Evolutionary conservation across 2,113 vertebrate genomes (phyloP), one percentile per base, ranked within the genome.

Genomic region (Phainopepla nitens): DNA sequence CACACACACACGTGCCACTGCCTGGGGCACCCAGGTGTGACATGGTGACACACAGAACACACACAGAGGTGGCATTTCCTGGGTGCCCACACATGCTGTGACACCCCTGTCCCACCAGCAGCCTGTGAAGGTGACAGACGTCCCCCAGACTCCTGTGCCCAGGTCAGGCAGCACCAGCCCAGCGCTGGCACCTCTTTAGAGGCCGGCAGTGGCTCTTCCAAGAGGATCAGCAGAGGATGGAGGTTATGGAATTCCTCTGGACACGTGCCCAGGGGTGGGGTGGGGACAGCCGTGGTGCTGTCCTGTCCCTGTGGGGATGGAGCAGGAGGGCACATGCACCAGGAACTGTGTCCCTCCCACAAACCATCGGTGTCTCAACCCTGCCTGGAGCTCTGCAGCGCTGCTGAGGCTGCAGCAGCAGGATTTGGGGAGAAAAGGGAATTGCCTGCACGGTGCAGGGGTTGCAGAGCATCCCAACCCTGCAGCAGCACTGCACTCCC

Each of bases 291-390:
- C 27, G 2, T 0, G 0, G 11, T 42, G 41, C 50, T 47, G 27
- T 45, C 41, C 41, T 1, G 1, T 29, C 64, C 5, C 0, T 4
- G 1, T 0, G 10, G 36, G 64, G n/a, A 18, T 21, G 36, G n/a
- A 51, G 23, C 0, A 41, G 35, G 41, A 18, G 21, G 47, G 9
- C 1, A 3, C 20, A 17, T 56, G 41, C 19, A n/a, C 24, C 0
- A 0, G 62, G 25, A 25, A 23, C 6, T 21, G 6, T 3, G 3
- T 73, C 41, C 8, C 7, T 70, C 8, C 49, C 1, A 7, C 36
- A 53, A 49, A 50, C 33, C 71, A 33, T 13, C 4, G 0, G 8
- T 58, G 65, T 33, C 31, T 68, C 13, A 14, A 2, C 18, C 15
- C 51, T 82, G 27, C 51, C 28, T 6, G 31, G 44, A 29, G 39